These are phyloP conservation scores for Bambusicola thoracicus DNA, from an alignment of 2,113 vertebrate genomes.

Conservation along the genomic window DNA sequence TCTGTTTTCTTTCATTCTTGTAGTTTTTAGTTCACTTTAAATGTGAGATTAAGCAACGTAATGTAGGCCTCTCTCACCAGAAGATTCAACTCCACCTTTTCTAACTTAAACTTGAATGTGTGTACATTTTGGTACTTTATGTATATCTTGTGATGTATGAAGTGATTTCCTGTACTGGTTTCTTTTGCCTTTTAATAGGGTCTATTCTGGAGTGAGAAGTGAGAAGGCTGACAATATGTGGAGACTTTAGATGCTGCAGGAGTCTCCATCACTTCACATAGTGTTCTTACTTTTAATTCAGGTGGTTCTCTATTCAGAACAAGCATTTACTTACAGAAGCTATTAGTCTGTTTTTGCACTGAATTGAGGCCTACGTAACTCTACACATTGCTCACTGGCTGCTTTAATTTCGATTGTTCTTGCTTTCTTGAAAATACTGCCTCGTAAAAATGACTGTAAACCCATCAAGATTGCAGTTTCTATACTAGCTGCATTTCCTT, in stretches of 20 bases:
- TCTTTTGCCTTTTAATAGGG: conserved; percentile 45
- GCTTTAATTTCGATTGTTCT: conserved; percentile 49
- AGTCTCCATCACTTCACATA: conserved; percentile 53
- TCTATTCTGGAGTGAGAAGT: neutral
- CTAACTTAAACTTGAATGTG: conserved; percentile 48
- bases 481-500: conserved; percentile 42
- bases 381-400: conserved; percentile 49
- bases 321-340: conserved; percentile 63
- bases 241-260: neutral
- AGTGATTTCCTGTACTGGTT: conserved; percentile 46
- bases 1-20: conserved; percentile 44
- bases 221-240: neutral
- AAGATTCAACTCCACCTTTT: neutral
- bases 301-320: conserved; percentile 60
- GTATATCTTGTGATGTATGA: conserved; percentile 65
- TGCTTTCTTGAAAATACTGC: conserved; percentile 40
- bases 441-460: conserved; percentile 60
- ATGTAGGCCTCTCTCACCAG: conserved; percentile 47
- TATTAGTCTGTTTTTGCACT: conserved; percentile 68
- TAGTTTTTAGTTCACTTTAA: conserved; percentile 65
- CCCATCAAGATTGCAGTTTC: conserved; percentile 7
- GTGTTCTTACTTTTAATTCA: conserved; percentile 67
- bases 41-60: conserved; percentile 43
- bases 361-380: conserved; percentile 63
- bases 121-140: conserved; percentile 43